A percentile compares a stretch with the other conserved stretches of the same genome.
phyloP scores from a whole-genome alignment of 1,140 invertebrate species.

The Pseudomyrmex cubaensis region DNA sequence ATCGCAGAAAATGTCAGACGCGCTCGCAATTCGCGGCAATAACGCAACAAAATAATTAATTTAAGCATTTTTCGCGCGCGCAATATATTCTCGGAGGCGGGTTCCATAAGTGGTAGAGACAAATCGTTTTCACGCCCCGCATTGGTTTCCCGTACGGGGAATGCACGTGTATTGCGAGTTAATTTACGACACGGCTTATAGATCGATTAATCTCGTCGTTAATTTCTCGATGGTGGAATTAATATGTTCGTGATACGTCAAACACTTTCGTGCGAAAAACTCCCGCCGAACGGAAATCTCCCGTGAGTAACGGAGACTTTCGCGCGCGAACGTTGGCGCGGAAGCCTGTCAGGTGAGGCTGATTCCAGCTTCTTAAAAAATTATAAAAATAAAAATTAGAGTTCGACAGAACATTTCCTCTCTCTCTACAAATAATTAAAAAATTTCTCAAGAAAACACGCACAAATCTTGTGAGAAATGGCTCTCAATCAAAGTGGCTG shows the following conservation, averaged over 20 bases:
- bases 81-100: not conserved
- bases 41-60: slow-evolving; percentile 43
- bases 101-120: not conserved
- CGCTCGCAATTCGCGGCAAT: slow-evolving; percentile 24
- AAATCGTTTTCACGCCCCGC: slow-evolving; percentile 34
- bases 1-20: slow-evolving; percentile 26
- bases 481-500: too few relatives aligned
- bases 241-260: not conserved
- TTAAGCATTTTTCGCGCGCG: slow-evolving; percentile 18
- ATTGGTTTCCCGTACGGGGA: not conserved
- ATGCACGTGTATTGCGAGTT: slow-evolving; percentile 1
- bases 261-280: too few relatives aligned
- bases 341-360: too few relatives aligned
- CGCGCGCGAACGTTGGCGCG: not conserved
- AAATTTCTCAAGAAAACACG: too few relatives aligned
- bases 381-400: too few relatives aligned
- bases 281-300: too few relatives aligned
- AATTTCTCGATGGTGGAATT: not conserved
- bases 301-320: too few relatives aligned
- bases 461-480: too few relatives aligned
- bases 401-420: too few relatives aligned
- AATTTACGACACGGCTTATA: slow-evolving; percentile 18
- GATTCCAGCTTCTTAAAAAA: too few relatives aligned
- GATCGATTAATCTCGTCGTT: slow-evolving; percentile 10
- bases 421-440: too few relatives aligned